Evolutionary conservation across 2,888 invertebrate species (phyloP), one percentile per base, ranked within the genome.

Genomic region (Byasa hedistus): DNA sequence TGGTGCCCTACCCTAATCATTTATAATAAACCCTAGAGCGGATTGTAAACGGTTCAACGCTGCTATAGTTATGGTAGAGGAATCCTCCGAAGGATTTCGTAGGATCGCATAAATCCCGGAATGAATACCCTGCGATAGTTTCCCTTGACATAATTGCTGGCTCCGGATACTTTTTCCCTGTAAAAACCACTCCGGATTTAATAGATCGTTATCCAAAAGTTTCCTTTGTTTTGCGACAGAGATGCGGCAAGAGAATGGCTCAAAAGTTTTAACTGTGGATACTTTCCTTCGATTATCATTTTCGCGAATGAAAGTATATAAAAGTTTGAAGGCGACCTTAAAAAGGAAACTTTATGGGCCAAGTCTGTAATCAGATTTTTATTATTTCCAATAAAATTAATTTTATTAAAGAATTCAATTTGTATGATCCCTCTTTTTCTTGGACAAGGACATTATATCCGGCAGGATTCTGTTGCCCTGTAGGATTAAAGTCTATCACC

Each of bases 71-170:
- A 48, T 58, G 44, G 58, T 51, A 48, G 55, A 21, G 57, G 60
- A 57, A 62, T 58, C 58, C 74, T 72, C 72, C 69, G 65, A 72
- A 75, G 82, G 82, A 82, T 85, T 79, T 78, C 70, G 68, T 59
- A 56, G 81, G 84, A 85, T 87, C 78, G 85, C 83, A 87, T 88
- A 88, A 86, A 87, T 87, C 87, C 84, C 73, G 74, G 77, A 78
- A 75, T 76, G 75, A 82, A 82, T 79, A 78, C 79, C 78, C 75
- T 74, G 77, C 79, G 77, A 83, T 82, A 82, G 79, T 78, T 75
- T 71, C 68, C 71, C 72, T 69, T 66, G 77, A 76, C 76, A 80
- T 83, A 86, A 87, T 87, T 86, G 84, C 81, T 76, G 74, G 72
- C 66, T 64, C 66, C 65, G 70, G 69, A 68, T 66, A 71, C 68